Percentiles rank a stretch among this genome's conserved stretches.
Conservation (phyloP, 1,140 invertebrate genomes). For the Nasonia longicornis region DNA sequence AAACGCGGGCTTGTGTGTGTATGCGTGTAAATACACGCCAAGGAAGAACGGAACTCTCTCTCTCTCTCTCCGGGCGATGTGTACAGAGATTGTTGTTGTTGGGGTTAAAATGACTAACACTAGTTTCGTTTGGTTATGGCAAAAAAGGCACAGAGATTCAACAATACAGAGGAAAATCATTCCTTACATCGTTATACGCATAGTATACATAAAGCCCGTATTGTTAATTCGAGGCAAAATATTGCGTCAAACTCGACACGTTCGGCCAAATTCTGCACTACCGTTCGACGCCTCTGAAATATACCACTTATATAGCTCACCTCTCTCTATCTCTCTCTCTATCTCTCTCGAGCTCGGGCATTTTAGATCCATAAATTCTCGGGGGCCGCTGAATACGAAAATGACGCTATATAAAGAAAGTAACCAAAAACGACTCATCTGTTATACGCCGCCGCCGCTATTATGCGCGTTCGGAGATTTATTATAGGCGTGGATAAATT, state of each 20-base stretch:
- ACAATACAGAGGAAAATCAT: too few relatives aligned
- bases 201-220: too few relatives aligned
- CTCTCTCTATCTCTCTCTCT: too few relatives aligned
- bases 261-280: neutral
- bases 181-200: too few relatives aligned
- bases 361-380: slow-evolving; percentile 16
- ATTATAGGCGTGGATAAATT: slow-evolving; percentile 2
- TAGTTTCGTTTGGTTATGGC: too few relatives aligned
- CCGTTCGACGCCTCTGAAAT: slow-evolving; percentile 4
- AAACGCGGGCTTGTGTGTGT: neutral
- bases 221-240: neutral
- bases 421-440: slow-evolving; percentile 2
- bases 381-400: neutral
- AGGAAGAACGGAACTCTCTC: neutral
- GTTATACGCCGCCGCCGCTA: neutral
- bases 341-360: neutral
- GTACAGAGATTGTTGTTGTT: neutral
- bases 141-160: too few relatives aligned
- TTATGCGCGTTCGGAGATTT: neutral
- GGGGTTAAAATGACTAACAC: neutral
- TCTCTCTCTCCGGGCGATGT: neutral
- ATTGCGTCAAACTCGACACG: neutral
- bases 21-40: neutral
- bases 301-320: neutral
- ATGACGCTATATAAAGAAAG: slow-evolving; percentile 18